Base-by-base conservation (phyloP, 2,113 vertebrate genomes). In the Cyprinodon brontotheroides region DNA sequence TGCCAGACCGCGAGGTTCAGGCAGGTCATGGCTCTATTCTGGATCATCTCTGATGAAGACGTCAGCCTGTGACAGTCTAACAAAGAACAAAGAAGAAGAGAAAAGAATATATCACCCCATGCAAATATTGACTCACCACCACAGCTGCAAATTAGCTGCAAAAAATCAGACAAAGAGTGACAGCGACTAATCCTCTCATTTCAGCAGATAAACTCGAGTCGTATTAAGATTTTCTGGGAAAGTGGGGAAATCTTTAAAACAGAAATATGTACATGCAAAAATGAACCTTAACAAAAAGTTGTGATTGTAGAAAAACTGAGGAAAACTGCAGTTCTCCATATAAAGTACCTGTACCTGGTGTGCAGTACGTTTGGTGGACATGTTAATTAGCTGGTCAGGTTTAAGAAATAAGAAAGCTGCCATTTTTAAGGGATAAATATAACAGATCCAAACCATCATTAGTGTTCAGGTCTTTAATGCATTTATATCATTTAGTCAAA, bases 81-180 rank as follows among this genome's bases (percentile, higher is more conserved):
- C 86, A 92, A 94, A 92, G 85, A 79, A 15, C 59, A 41, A 57
- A 62, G 61, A 47, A 67, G 70, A 57, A 61, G 69, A 83, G 76
- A 87, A 89, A 90, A 87, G 85, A 89, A 88, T 87, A 87, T 77
- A 93, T 90, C 87, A 89, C 76, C 74, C 70, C 78, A 78, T 82
- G 86, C 89, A 91, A 91, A 93, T 92, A 92, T 92, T 93, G 92
- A 93, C 92, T 78, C 80, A 62, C 76, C 57, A 38, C 67, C 76
- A 74, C 70, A 48, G 80, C 77, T 87, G 85, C 79, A 87, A 92
- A 90, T 87, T 82, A 86, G 83, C 75, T 53, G 80, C 75, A 79
- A 71, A 86, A 29, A 89, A 83, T 85, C 76, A 20, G 63, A 68
- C 48, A 77, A 5, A 38, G 79, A 87, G 67, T 87, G 90, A 89